Evolutionary conservation across 1,140 invertebrate species (phyloP).

Genomic region (Dreissena rostriformis): DNA sequence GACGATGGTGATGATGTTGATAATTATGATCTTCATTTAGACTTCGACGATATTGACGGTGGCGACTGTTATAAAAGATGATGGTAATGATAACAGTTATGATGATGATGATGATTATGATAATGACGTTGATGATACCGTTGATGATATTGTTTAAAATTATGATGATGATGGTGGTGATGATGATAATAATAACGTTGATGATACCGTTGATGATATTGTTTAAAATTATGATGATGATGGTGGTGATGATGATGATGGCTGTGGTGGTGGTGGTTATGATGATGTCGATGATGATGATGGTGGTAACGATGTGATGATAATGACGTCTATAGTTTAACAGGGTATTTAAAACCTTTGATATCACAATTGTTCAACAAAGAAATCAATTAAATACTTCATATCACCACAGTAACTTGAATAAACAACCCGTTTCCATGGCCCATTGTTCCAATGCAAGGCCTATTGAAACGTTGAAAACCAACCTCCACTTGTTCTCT

Average conservation of each 20-base stretch:
- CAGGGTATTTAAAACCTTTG: background rate
- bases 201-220: background rate
- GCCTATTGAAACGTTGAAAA: background rate
- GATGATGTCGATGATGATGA: background rate
- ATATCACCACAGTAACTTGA: too few species aligned
- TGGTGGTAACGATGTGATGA: constrained; percentile 1
- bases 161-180: background rate
- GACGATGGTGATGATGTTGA: constrained; percentile 11
- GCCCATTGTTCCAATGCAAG: background rate
- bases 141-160: background rate
- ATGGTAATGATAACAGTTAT: too few species aligned
- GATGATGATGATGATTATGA: background rate
- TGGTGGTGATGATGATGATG: background rate
- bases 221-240: background rate
- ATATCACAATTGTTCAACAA: too few species aligned
- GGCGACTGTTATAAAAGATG: background rate
- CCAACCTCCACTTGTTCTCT: too few species aligned
- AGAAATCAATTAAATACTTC: too few species aligned
- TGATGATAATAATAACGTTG: background rate
- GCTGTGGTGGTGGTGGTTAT: background rate
- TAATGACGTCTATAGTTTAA: background rate
- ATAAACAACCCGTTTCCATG: background rate
- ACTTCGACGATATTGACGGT: background rate
- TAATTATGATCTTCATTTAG: background rate
- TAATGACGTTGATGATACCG: background rate